Percentiles rank a stretch among this genome's conserved stretches.
phyloP scores from a whole-genome alignment of 2,797 vertebrate species.

The Sebastes glaucus region DNA sequence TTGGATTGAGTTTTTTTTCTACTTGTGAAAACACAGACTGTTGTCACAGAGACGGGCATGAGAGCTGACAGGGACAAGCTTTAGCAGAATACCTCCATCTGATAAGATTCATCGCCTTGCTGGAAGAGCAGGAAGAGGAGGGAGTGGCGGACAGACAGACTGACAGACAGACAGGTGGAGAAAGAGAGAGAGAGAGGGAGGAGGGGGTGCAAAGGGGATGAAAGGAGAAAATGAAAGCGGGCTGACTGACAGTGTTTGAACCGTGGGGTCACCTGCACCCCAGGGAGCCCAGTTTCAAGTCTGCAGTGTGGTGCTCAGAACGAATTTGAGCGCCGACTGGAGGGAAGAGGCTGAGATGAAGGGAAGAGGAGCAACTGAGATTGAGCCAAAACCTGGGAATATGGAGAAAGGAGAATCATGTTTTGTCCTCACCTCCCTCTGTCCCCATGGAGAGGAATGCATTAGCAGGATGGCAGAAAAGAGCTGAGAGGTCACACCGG shows the following conservation, averaged over 20 bases:
- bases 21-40: constrained; percentile 52
- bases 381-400: constrained; percentile 24
- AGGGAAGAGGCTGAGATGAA: constrained; percentile 39
- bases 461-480: constrained; percentile 59
- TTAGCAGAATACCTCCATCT: constrained; percentile 54
- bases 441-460: constrained; percentile 61
- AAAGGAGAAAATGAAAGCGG: constrained; percentile 56
- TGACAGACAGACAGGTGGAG: not conserved
- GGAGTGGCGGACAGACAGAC: not conserved
- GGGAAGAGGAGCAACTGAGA: constrained; percentile 9
- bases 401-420: constrained; percentile 27
- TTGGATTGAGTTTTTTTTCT: constrained; percentile 36
- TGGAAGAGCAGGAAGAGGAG: constrained; percentile 26
- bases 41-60: constrained; percentile 56
- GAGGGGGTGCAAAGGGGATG: constrained; percentile 26
- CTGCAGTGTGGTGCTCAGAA: constrained; percentile 43
- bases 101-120: constrained; percentile 52
- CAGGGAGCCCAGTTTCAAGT: constrained; percentile 51
- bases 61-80: constrained; percentile 59
- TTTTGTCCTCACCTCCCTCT: constrained; percentile 40
- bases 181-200: not conserved
- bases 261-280: constrained; percentile 57
- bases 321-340: constrained; percentile 24
- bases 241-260: constrained; percentile 64
- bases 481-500: constrained; percentile 42